Conservation (phyloP, 2,888 invertebrate genomes). For the Lithophane socia region DNA sequence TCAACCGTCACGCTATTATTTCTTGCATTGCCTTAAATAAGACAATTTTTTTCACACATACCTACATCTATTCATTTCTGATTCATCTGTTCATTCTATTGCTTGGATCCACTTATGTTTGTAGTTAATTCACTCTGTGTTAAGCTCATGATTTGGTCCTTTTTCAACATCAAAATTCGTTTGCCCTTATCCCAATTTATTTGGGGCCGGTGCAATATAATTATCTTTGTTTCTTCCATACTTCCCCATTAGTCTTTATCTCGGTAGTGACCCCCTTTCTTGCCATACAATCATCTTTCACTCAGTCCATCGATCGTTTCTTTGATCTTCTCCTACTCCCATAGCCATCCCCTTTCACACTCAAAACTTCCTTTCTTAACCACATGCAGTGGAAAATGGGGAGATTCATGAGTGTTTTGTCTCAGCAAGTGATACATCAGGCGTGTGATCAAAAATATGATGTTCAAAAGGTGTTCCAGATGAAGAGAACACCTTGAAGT, state of each 20-base stretch:
- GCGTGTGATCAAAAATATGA: background rate
- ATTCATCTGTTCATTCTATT: background rate
- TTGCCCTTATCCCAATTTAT: background rate
- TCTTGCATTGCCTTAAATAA: background rate
- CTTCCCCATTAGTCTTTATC: background rate
- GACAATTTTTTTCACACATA: too few species aligned
- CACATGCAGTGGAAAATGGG: background rate
- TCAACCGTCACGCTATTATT: background rate
- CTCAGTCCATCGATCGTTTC: background rate
- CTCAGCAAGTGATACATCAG: background rate
- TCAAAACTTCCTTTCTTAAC: background rate
- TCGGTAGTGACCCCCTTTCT: background rate
- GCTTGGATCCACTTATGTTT: background rate
- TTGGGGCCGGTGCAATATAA: background rate
- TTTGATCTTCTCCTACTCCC: too few species aligned
- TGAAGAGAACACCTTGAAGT: background rate
- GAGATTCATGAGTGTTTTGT: background rate
- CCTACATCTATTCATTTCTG: too few species aligned
- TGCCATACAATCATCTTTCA: background rate
- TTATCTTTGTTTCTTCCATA: background rate
- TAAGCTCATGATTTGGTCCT: background rate
- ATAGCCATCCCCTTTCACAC: too few species aligned
- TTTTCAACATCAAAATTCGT: background rate
- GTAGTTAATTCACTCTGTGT: background rate
- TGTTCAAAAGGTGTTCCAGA: background rate